Conservation (phyloP, 2,888 invertebrate genomes). For the Branchipolynoe longqiensis region DNA sequence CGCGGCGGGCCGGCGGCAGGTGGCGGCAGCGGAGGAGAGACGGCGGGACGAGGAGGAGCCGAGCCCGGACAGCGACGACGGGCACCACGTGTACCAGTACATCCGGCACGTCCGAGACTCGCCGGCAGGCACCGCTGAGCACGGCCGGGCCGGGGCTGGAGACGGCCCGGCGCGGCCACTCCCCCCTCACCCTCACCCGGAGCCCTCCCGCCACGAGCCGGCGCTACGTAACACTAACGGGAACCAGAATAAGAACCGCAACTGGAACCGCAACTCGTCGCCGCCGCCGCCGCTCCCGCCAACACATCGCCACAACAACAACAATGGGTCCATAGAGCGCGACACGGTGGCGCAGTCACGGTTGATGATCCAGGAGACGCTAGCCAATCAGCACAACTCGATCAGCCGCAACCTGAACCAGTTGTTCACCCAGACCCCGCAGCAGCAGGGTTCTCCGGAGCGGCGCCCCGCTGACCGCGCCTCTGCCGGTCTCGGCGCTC, state of each 20-base stretch:
- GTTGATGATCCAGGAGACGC: constrained; percentile 21
- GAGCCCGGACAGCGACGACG: constrained; percentile 31
- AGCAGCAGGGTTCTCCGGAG: neutral
- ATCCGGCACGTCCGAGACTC: constrained; percentile 35
- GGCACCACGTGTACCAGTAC: constrained; percentile 48
- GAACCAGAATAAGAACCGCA: neutral
- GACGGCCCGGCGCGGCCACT: neutral
- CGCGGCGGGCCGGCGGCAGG: neutral
- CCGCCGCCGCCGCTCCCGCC: neutral
- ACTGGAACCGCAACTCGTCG: neutral
- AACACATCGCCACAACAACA: neutral
- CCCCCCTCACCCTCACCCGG: neutral
- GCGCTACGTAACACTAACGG: neutral
- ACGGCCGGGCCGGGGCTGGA: neutral
- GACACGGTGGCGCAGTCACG: constrained; percentile 37
- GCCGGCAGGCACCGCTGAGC: neutral
- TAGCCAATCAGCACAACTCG: constrained; percentile 50
- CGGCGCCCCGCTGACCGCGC: neutral
- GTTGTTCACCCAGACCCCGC: neutral
- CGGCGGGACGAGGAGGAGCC: neutral
- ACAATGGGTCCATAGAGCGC: constrained; percentile 49
- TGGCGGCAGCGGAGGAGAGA: neutral
- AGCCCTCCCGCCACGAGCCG: neutral
- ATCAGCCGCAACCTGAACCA: constrained; percentile 17
- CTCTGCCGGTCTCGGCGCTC: constrained; percentile 14